These are phyloP conservation scores for Mastomys natalensis DNA, from an alignment of 2,113 vertebrate genomes.

Conservation along the genomic window DNA sequence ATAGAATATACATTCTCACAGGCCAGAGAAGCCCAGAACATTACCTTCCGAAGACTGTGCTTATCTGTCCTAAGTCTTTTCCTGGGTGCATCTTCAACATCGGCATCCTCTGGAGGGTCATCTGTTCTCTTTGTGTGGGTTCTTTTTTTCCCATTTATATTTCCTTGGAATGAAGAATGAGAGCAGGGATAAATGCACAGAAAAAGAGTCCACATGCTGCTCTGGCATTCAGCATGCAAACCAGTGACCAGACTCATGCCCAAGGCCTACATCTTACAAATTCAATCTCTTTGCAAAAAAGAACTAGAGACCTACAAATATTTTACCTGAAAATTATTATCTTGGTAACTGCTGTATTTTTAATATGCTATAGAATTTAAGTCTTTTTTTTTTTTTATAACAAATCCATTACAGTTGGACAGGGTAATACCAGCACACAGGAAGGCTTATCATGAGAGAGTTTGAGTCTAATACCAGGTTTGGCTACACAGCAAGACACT, in stretches of 20 bases:
- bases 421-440: not conserved
- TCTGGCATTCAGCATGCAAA: not conserved
- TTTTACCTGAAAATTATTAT: not conserved
- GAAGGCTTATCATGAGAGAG: not conserved
- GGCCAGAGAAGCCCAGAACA: conserved; percentile 62
- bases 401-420: not conserved
- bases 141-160: conserved; percentile 88
- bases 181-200: conserved; percentile 78
- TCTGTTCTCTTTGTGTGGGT: conserved; percentile 87
- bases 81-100: conserved; percentile 85
- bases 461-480: not conserved
- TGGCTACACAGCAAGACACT: not conserved
- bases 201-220: conserved; percentile 81
- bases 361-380: not conserved
- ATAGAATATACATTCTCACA: conserved; percentile 53
- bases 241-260: not conserved
- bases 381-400: not conserved
- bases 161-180: conserved; percentile 85
- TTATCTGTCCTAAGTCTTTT: conserved; percentile 89
- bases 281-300: not conserved
- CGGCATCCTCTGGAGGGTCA: conserved; percentile 85
- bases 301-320: not conserved
- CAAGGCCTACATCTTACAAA: not conserved
- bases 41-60: conserved; percentile 89
- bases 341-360: not conserved